These are phyloP conservation scores for Pterocles gutturalis DNA, from an alignment of 2,113 vertebrate species.

Conservation along the genomic window DNA sequence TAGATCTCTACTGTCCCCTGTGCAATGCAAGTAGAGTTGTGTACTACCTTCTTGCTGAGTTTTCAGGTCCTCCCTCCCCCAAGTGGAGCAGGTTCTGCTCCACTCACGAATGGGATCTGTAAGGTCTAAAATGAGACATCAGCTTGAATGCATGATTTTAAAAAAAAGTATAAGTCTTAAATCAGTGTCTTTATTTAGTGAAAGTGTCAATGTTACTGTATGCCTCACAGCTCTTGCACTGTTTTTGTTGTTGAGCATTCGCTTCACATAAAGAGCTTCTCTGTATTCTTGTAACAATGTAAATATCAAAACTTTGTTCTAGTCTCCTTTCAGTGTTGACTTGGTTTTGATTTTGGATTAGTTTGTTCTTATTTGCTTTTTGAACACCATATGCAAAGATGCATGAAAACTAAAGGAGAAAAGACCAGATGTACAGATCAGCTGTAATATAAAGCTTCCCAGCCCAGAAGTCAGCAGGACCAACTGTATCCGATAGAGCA, in stretches of 20 bases:
- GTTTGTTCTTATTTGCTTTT: slow-evolving; percentile 13
- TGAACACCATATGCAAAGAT: slow-evolving; percentile 2
- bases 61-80: background rate
- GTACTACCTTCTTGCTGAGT: background rate
- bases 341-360: background rate
- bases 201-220: background rate
- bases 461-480: background rate
- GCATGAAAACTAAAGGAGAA: background rate
- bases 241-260: background rate
- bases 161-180: background rate
- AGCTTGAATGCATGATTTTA: background rate
- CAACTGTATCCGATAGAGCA: background rate
- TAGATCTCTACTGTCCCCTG: background rate
- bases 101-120: background rate
- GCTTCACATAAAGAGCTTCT: background rate
- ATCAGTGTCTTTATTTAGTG: background rate
- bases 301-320: background rate
- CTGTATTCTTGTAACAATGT: background rate
- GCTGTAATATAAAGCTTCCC: background rate
- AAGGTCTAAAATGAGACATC: background rate
- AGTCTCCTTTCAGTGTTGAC: background rate
- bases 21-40: background rate
- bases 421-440: slow-evolving; percentile 16
- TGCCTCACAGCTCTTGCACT: background rate
- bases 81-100: background rate